phyloP scores from a whole-genome alignment of 2,113 vertebrate genomes.

The Takifugu flavidus region DNA sequence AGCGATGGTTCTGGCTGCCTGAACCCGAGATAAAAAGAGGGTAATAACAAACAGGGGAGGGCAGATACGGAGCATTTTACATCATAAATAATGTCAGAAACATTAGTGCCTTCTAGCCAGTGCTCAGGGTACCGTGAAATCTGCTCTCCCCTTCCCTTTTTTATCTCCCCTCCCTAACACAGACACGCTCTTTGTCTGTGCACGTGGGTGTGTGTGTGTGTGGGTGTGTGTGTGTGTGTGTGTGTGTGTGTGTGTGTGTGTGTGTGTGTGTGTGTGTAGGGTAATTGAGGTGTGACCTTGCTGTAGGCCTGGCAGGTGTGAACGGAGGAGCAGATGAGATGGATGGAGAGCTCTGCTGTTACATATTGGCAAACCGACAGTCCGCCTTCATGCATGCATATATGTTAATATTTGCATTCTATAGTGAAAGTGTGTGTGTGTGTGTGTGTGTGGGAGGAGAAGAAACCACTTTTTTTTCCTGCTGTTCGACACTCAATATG shows the following conservation, averaged over 20 bases:
- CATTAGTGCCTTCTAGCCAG: slow-evolving; percentile 58
- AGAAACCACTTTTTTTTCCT: slow-evolving; percentile 31
- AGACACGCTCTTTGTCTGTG: slow-evolving; percentile 25
- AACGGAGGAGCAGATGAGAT: slow-evolving; percentile 34
- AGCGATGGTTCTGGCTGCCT: not conserved
- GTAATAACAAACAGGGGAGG: slow-evolving; percentile 28
- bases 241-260: slow-evolving; percentile 1
- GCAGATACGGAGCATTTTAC: slow-evolving; percentile 46
- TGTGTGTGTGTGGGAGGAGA: slow-evolving; percentile 22
- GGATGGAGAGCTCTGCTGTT: slow-evolving; percentile 32
- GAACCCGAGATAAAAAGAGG: slow-evolving; percentile 24
- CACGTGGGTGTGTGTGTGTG: slow-evolving; percentile 2
- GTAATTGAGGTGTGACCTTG: slow-evolving; percentile 73
- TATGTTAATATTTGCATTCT: slow-evolving; percentile 45
- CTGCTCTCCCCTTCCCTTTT: slow-evolving; percentile 52
- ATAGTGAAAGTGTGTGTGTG: slow-evolving; percentile 30
- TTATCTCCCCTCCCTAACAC: slow-evolving; percentile 49
- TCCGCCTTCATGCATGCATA: slow-evolving; percentile 1
- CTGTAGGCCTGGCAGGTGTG: slow-evolving; percentile 71
- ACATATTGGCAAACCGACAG: slow-evolving; percentile 32
- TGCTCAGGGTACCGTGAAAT: slow-evolving; percentile 69
- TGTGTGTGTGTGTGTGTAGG: slow-evolving; percentile 16
- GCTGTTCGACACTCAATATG: slow-evolving; percentile 16
- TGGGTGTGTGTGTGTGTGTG: slow-evolving; percentile 9
- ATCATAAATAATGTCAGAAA: slow-evolving; percentile 74